Conservation (phyloP, 2,888 invertebrate genomes). For the Siphlonurus alternatus region DNA sequence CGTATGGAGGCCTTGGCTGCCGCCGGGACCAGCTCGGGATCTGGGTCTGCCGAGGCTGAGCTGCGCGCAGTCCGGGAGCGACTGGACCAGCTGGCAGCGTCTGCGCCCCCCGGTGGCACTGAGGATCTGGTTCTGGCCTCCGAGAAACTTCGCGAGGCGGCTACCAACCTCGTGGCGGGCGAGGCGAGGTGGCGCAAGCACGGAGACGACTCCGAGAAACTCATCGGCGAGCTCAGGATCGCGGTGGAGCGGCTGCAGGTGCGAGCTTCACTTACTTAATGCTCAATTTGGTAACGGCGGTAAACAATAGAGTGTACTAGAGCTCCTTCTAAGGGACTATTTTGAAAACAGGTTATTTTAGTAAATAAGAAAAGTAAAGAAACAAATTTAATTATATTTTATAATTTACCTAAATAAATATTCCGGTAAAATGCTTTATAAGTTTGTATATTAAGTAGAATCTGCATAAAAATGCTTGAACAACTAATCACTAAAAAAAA, state of each 20-base stretch:
- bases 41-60: neutral
- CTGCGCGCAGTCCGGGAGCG: conserved; percentile 1
- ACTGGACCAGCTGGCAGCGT: conserved; percentile 7
- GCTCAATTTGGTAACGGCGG: no score
- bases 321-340: neutral
- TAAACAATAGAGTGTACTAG: no score
- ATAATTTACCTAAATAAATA: no score
- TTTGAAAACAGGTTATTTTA: no score
- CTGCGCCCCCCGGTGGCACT: neutral
- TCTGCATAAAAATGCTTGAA: no score
- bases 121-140: conserved; percentile 8
- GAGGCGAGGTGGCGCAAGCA: conserved; percentile 4
- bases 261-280: no score
- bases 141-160: conserved; percentile 6
- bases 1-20: neutral
- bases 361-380: conserved; percentile 2
- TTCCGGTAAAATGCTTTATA: no score
- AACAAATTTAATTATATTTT: no score
- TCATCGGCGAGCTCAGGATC: neutral
- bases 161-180: neutral
- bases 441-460: no score
- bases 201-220: conserved; percentile 4
- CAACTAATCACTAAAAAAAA: no score
- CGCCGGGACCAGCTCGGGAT: neutral
- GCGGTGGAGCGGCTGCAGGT: neutral